Base-by-base conservation (phyloP, 2,113 vertebrate genomes). In the Apistogramma diplotaenia region DNA sequence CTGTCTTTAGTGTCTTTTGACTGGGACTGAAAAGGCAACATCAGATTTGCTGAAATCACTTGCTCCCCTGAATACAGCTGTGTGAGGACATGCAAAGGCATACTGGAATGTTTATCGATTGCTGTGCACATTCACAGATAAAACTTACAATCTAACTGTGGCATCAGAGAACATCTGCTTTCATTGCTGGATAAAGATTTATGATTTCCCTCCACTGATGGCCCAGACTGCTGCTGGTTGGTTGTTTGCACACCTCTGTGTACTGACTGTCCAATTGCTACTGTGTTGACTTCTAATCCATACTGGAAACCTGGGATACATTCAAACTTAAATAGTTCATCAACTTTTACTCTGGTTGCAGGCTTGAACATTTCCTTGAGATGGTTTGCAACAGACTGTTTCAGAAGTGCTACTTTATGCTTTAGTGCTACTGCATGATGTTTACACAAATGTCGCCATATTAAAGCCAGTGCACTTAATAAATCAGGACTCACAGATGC, bases 41-140 rank as follows among this genome's bases (percentile, higher is more conserved):
- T 76, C 37, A 78, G 49, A 75, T 78, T 61, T 18, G 31, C 29
- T 77, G 59, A 67, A 83, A 70, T 77, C 13, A 60, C 18, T 35
- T 49, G 3, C 18, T 46, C 11, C 33, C 43, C 11, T 16, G 43
- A 70, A 51, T 37, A 7, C 40, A 72, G 31, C 57, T 53, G 54
- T 43, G 43, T 18, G 4, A 59, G 21, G 67, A 75, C 43, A 29
- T 21, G 33, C 23, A 35, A 79, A 74, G 27, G 59, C 12, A 23
- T 23, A 35, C 25, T 35, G 6, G 25, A 49, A 29, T 70, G 25
- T 46, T 29, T 70, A 8, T 19, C 1, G 51, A 58, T 19, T 57
- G n/a, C 7, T 16, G 8, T 46, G 12, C 23, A 27, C 13, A 71
- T 57, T 59, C 12, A 75, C 16, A 7, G 55, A 15, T 76, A 19